These are phyloP conservation scores for Platysternon megacephalum DNA, from an alignment of 2,113 vertebrate genomes.

Conservation along the genomic window DNA sequence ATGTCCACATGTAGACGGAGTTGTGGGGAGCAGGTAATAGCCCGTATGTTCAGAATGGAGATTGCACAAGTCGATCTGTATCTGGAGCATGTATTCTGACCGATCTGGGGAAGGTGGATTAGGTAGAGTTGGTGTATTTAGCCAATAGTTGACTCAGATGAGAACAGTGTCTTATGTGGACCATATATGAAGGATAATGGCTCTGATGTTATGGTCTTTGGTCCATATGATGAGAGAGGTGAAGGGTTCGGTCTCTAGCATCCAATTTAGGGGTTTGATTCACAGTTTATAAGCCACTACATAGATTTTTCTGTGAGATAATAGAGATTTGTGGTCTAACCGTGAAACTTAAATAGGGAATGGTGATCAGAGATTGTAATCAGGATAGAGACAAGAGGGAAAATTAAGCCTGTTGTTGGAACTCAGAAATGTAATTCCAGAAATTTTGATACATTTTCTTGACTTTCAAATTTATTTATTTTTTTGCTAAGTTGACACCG, in stretches of 20 bases:
- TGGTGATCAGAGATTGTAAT: background rate
- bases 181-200: background rate
- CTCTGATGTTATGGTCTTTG: background rate
- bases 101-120: background rate
- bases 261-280: background rate
- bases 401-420: background rate
- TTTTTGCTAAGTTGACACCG: background rate
- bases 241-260: background rate
- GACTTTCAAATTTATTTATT: background rate
- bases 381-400: background rate
- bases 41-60: background rate
- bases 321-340: background rate
- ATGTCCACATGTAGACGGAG: background rate
- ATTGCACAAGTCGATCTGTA: background rate
- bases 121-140: background rate
- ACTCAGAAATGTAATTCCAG: background rate
- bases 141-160: background rate
- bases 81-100: background rate
- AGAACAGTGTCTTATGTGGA: background rate
- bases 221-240: background rate
- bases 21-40: background rate
- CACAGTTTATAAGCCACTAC: background rate
- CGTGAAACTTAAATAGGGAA: background rate
- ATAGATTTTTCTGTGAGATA: background rate
- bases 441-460: background rate